A percentile compares a stretch with the other conserved stretches of the same genome.
Conservation (phyloP, 1,140 invertebrate species). For the Macrosteles quadrilineatus region DNA sequence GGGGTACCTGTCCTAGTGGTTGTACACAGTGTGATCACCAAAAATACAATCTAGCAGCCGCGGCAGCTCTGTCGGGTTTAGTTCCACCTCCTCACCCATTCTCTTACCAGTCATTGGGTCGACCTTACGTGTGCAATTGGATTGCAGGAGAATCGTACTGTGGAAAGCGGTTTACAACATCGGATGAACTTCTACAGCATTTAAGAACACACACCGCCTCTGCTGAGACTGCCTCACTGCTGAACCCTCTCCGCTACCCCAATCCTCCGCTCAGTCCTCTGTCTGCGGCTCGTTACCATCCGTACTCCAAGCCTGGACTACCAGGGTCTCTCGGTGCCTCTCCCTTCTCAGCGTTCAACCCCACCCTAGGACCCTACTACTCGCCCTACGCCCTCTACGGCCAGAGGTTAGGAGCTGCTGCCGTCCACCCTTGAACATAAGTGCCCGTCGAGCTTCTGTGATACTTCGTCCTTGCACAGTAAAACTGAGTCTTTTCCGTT, state of each 20-base stretch:
- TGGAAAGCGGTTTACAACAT: conserved; percentile 89
- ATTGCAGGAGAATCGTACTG: conserved; percentile 88
- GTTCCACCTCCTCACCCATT: conserved; percentile 60
- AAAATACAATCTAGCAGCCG: conserved; percentile 71
- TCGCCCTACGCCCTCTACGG: conserved; percentile 92
- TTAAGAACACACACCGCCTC: conserved; percentile 85
- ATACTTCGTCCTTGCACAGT: background rate
- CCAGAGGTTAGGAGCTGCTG: conserved; percentile 81
- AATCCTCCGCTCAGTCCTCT: conserved; percentile 85
- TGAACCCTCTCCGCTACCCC: conserved; percentile 62
- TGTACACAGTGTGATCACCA: conserved; percentile 96
- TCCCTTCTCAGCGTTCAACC: conserved; percentile 73
- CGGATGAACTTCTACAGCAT: conserved; percentile 93
- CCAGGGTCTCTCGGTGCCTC: conserved; percentile 67
- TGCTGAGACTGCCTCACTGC: conserved; percentile 57
- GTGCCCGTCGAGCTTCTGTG: background rate
- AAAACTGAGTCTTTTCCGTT: too few species aligned
- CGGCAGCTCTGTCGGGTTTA: conserved; percentile 52
- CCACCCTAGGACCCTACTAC: conserved; percentile 78
- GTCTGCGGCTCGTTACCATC: conserved; percentile 82
- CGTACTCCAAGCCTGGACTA: conserved; percentile 79
- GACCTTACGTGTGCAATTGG: conserved; percentile 94
- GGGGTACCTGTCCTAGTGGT: conserved; percentile 79
- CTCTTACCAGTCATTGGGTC: conserved; percentile 58
- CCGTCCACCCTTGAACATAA: conserved; percentile 45